Conservation (phyloP, 1,140 invertebrate species). For the Drosophila mojavensis region DNA sequence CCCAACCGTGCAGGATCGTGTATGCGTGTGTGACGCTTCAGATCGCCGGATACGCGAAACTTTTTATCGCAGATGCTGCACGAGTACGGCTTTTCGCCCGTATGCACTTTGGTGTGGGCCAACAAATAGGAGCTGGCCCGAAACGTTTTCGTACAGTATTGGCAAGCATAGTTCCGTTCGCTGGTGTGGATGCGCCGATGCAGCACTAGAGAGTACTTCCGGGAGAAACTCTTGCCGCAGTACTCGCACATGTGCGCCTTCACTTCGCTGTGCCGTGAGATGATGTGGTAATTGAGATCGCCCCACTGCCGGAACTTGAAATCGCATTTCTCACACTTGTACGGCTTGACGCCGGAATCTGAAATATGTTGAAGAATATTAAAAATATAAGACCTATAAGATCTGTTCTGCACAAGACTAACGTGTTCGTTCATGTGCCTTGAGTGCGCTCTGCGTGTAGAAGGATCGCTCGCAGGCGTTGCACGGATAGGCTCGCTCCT, state of each 20-base stretch:
- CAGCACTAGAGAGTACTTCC: conserved; percentile 96
- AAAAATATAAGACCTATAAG: neutral
- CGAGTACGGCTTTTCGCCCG: conserved; percentile 92
- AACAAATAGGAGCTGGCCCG: conserved; percentile 93
- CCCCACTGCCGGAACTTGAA: conserved; percentile 93
- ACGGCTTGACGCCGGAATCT: conserved; percentile 92
- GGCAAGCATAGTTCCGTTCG: conserved; percentile 94
- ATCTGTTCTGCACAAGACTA: conserved; percentile 17
- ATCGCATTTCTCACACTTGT: conserved; percentile 90
- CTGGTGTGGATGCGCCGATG: conserved; percentile 95
- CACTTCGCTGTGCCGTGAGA: conserved; percentile 91
- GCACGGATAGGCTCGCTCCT: conserved; percentile 90
- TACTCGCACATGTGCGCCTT: conserved; percentile 95
- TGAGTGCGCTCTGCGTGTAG: conserved; percentile 91
- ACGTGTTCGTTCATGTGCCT: conserved; percentile 88
- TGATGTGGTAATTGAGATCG: conserved; percentile 95
- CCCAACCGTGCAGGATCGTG: conserved; percentile 85
- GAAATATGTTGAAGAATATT: neutral
- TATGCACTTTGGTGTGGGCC: conserved; percentile 96
- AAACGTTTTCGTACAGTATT: conserved; percentile 92
- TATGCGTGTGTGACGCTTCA: conserved; percentile 94
- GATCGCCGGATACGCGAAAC: conserved; percentile 94
- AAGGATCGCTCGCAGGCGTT: conserved; percentile 89
- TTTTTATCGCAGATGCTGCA: conserved; percentile 92
- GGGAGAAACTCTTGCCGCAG: conserved; percentile 95